Conservation (phyloP, 2,888 invertebrate genomes). For the Drosophila paracracens region DNA sequence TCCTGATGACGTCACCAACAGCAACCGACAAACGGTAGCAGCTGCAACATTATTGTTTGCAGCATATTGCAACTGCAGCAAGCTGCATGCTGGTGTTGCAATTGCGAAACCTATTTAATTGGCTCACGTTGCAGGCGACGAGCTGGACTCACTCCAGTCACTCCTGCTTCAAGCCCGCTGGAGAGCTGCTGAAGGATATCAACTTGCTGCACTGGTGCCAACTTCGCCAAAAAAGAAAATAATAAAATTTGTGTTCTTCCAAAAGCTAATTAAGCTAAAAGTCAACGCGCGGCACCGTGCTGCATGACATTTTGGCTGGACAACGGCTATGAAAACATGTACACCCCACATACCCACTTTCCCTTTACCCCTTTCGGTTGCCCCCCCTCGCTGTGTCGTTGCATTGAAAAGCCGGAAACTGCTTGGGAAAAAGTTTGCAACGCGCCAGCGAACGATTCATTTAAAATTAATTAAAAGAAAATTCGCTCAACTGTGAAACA, state of each 20-base stretch:
- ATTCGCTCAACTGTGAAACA: conserved; percentile 79
- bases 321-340: conserved; percentile 27
- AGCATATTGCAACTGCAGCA: conserved; percentile 45
- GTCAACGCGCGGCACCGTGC: conserved; percentile 61
- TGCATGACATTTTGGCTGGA: conserved; percentile 39
- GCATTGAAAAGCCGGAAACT: conserved; percentile 54
- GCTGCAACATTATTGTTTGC: conserved; percentile 60
- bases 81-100: conserved; percentile 30
- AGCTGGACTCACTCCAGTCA: conserved; percentile 7
- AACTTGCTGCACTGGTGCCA: conserved; percentile 23
- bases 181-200: conserved; percentile 29
- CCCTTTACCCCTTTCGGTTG: background rate
- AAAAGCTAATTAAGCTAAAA: conserved; percentile 79
- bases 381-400: conserved; percentile 1
- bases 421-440: conserved; percentile 71
- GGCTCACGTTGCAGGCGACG: conserved; percentile 47
- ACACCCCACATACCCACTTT: background rate
- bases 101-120: conserved; percentile 49
- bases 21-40: conserved; percentile 2
- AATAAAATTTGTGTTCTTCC: conserved; percentile 50
- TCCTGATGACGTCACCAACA: conserved; percentile 8
- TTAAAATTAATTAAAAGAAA: conserved; percentile 82
- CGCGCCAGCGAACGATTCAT: conserved; percentile 78
- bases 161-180: background rate
- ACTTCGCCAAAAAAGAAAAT: conserved; percentile 13